Conservation (phyloP, 2,113 vertebrate genomes). For the Sisor rabdophorus region DNA sequence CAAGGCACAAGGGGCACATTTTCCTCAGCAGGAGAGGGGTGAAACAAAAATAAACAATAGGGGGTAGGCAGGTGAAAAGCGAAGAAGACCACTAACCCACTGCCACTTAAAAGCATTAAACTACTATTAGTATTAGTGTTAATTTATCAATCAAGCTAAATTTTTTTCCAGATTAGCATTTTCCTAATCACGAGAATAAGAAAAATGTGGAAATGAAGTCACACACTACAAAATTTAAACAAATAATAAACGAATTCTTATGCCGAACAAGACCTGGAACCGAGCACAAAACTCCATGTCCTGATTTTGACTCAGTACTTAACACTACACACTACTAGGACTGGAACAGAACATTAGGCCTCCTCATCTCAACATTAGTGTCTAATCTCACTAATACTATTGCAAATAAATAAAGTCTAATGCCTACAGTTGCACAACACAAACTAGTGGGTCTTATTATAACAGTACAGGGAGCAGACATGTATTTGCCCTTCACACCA, state of each 20-base stretch:
- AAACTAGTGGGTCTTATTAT: not conserved
- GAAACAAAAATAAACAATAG: slow-evolving; percentile 45
- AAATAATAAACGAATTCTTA: not conserved
- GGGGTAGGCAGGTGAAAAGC: slow-evolving; percentile 35
- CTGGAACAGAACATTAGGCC: too few species aligned
- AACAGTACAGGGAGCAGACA: not conserved
- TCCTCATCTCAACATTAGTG: too few species aligned
- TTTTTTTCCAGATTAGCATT: not conserved
- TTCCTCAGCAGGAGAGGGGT: slow-evolving; percentile 31
- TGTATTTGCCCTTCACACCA: too few species aligned
- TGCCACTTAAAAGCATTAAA: not conserved
- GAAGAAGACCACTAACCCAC: slow-evolving; percentile 2
- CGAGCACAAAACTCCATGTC: too few species aligned
- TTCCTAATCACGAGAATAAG: not conserved
- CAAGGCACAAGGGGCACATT: slow-evolving; percentile 28
- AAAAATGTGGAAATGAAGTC: not conserved
- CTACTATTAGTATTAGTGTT: too few species aligned
- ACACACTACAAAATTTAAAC: not conserved
- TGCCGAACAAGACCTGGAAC: not conserved
- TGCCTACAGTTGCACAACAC: not conserved
- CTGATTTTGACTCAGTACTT: too few species aligned
- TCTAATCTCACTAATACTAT: not conserved
- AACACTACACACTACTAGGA: too few species aligned
- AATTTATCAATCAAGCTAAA: not conserved
- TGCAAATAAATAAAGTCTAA: not conserved